Evolutionary conservation across 2,797 vertebrate genomes (phyloP).

Genomic region (Rallus crepitans): DNA sequence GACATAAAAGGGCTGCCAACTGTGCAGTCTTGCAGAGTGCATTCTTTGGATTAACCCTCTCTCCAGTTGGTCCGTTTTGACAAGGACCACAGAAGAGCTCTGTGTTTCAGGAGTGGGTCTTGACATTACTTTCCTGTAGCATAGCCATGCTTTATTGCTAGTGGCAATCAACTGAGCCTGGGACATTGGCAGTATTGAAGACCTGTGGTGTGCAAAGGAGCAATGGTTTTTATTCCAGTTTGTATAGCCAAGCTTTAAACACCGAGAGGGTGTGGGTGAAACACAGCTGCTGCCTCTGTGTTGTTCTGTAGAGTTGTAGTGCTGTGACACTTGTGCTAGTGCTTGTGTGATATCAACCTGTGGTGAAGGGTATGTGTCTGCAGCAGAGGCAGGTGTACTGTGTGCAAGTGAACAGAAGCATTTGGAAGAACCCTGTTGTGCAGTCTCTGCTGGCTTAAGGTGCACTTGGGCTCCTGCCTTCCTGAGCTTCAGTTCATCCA

Average conservation of each 20-base stretch:
- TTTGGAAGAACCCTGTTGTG: background rate
- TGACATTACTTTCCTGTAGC: background rate
- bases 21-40: background rate
- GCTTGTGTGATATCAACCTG: background rate
- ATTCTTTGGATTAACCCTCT: background rate
- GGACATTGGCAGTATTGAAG: background rate
- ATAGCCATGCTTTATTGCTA: background rate
- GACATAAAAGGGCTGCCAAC: slow-evolving; percentile 15
- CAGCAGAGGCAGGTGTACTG: background rate
- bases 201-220: background rate
- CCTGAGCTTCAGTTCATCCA: background rate
- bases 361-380: background rate
- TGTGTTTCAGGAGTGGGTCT: background rate
- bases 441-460: background rate
- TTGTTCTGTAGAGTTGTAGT: background rate
- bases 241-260: background rate
- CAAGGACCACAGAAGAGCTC: background rate
- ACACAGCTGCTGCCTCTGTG: background rate
- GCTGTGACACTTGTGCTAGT: background rate
- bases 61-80: background rate
- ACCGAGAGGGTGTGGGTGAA: background rate
- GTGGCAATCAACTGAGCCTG: background rate
- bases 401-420: background rate
- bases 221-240: background rate
- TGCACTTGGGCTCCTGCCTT: background rate